phyloP scores from a whole-genome alignment of 2,888 invertebrate species.

The Noctua janthe region DNA sequence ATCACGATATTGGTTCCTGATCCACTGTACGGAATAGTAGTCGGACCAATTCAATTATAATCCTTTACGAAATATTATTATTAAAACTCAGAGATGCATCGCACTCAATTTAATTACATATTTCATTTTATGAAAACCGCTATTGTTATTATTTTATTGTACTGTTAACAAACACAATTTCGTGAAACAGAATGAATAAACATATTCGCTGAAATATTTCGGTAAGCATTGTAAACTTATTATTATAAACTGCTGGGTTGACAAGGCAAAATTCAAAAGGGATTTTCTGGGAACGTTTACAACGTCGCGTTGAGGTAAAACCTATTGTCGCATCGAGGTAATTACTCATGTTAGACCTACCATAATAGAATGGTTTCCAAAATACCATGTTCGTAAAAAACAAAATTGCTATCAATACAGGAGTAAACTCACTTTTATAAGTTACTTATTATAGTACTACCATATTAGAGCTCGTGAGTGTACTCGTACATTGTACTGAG shows the following conservation, averaged over 20 bases:
- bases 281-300: background rate
- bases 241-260: no score
- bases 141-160: background rate
- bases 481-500: background rate
- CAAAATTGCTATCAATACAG: background rate
- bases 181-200: conserved; percentile 12
- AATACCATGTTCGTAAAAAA: no score
- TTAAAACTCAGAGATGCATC: background rate
- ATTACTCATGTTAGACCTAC: background rate
- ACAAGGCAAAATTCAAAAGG: no score
- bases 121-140: background rate
- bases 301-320: background rate
- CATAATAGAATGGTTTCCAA: no score
- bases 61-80: background rate
- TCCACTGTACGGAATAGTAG: background rate
- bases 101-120: background rate
- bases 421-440: background rate
- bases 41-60: background rate
- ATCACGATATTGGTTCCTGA: background rate
- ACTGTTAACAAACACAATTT: background rate
- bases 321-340: background rate
- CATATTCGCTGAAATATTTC: conserved; percentile 5
- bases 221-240: no score
- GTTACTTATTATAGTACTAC: background rate
- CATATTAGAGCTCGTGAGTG: background rate